These are phyloP conservation scores for Campoletis sonorensis DNA, from an alignment of 1,140 invertebrate species.

Conservation along the genomic window DNA sequence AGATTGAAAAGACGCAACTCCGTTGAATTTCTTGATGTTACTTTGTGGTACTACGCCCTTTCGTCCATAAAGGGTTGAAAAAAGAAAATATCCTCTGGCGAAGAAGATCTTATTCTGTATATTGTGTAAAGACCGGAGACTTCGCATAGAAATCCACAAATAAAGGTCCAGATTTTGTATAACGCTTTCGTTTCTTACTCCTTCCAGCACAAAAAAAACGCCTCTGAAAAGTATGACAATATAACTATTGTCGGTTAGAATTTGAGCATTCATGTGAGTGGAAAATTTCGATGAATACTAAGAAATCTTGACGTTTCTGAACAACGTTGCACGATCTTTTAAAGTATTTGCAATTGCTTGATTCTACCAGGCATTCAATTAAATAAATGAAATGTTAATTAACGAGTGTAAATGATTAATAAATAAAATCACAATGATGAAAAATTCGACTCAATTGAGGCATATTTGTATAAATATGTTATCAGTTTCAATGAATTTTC, in stretches of 20 bases:
- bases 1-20: background rate
- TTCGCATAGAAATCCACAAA: background rate
- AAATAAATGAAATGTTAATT: background rate
- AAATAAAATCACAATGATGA: no score
- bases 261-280: background rate
- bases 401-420: no score
- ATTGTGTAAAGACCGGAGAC: slow-evolving; percentile 9
- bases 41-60: background rate
- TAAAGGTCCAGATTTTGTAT: slow-evolving; percentile 10
- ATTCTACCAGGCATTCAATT: no score
- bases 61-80: background rate
- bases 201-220: background rate
- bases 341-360: no score
- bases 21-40: background rate
- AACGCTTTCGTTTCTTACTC: background rate
- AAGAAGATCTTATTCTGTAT: slow-evolving; percentile 8
- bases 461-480: no score
- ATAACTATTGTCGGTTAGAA: background rate
- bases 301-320: background rate
- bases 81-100: background rate
- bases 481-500: no score
- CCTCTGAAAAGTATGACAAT: background rate
- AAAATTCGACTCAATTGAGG: no score
- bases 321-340: background rate
- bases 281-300: background rate